Evolutionary conservation across 2,113 vertebrate species (phyloP).

Genomic region (Irena cyanogastra): DNA sequence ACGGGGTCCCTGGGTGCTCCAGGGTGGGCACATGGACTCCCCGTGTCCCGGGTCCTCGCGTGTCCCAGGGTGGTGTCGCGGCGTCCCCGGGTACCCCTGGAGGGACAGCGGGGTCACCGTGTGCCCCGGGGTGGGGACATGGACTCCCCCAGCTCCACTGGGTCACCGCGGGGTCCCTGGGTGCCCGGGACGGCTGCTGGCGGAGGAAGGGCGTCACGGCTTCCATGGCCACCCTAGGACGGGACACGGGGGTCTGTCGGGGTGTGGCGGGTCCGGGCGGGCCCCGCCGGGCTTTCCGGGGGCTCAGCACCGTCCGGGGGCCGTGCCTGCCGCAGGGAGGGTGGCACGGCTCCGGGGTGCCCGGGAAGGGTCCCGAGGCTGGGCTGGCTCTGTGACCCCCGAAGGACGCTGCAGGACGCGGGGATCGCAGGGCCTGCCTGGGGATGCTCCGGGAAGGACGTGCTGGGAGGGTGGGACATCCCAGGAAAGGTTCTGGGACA

Average conservation of each 20-base stretch:
- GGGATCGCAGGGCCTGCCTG: rapidly evolving
- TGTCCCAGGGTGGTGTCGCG: not conserved
- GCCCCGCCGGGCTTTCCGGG: not conserved
- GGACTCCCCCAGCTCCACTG: too few relatives aligned
- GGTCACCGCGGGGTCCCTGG: too few relatives aligned
- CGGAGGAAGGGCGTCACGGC: rapidly evolving
- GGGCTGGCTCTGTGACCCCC: not conserved
- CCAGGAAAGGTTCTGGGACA: not conserved
- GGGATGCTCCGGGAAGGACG: not conserved
- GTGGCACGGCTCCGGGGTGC: rapidly evolving
- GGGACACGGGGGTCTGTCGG: rapidly evolving
- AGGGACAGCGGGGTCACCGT: not conserved
- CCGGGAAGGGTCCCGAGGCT: not conserved
- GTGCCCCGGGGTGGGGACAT: too few relatives aligned
- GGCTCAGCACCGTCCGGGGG: rapidly evolving
- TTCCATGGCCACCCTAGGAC: rapidly evolving
- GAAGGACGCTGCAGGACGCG: not conserved
- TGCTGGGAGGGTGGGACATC: not conserved
- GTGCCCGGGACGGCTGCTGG: not conserved
- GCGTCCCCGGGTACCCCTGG: not conserved
- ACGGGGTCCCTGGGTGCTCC: too few relatives aligned
- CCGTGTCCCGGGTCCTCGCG: rapidly evolving
- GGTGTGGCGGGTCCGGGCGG: rapidly evolving
- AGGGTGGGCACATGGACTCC: not conserved
- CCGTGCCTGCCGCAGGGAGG: not conserved